phyloP scores from a whole-genome alignment of 2,888 invertebrate species.

The Plebejus argus region DNA sequence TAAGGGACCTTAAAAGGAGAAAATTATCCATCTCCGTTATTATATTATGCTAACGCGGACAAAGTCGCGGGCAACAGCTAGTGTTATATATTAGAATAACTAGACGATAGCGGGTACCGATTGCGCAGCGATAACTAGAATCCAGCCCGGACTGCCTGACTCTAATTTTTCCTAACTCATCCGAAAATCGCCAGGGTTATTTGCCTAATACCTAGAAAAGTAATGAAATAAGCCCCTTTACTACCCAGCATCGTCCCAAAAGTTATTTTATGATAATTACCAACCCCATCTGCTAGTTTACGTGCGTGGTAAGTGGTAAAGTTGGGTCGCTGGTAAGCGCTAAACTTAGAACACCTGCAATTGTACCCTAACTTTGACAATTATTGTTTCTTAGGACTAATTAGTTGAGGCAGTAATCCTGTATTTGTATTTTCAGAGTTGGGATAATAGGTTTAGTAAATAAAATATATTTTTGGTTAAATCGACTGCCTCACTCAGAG shows the following conservation, averaged over 20 bases:
- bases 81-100: too few relatives aligned
- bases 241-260: not conserved
- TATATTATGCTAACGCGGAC: too few relatives aligned
- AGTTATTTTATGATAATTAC: conserved; percentile 25
- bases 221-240: not conserved
- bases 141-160: too few relatives aligned
- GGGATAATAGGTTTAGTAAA: not conserved
- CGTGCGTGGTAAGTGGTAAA: conserved; percentile 29
- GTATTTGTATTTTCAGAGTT: not conserved
- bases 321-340: conserved; percentile 28
- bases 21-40: too few relatives aligned
- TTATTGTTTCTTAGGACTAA: conserved; percentile 23
- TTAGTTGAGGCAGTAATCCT: not conserved
- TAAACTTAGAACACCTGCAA: conserved; percentile 32
- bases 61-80: too few relatives aligned
- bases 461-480: too few relatives aligned
- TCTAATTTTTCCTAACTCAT: not conserved
- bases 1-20: too few relatives aligned
- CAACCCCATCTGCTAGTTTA: not conserved
- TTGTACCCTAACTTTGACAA: conserved; percentile 25
- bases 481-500: too few relatives aligned
- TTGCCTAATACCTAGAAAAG: not conserved
- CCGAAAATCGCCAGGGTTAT: not conserved
- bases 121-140: too few relatives aligned
- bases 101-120: too few relatives aligned